A percentile compares a stretch with the other conserved stretches of the same genome.
Conservation (phyloP, 2,113 vertebrate genomes). For the Python bivittatus region DNA sequence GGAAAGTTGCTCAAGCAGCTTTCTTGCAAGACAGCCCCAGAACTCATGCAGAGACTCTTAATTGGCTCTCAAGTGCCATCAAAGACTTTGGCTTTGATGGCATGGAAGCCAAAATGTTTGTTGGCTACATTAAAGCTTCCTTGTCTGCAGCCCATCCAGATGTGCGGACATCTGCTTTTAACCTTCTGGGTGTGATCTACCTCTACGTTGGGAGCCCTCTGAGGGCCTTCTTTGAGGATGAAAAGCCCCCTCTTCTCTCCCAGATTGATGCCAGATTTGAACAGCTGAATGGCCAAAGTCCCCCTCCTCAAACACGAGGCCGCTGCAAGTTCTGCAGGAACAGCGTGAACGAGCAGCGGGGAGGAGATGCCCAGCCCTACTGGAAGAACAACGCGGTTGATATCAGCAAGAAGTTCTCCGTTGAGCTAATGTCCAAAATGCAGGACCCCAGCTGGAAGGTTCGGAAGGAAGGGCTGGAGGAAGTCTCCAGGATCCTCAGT, state of each 20-base stretch:
- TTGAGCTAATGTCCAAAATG: conserved; percentile 85
- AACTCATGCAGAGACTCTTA: conserved; percentile 79
- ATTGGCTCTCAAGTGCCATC: conserved; percentile 80
- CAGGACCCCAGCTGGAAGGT: conserved; percentile 88
- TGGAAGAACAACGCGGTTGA: conserved; percentile 78
- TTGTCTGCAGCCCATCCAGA: conserved; percentile 85
- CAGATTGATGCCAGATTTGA: conserved; percentile 88
- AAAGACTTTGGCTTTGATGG: conserved; percentile 83
- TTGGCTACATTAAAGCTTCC: conserved; percentile 86
- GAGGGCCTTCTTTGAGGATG: conserved; percentile 87
- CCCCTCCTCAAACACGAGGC: conserved; percentile 75
- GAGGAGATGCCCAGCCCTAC: conserved; percentile 75
- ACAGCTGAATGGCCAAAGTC: conserved; percentile 85
- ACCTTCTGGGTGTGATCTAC: conserved; percentile 86
- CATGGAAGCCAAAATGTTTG: conserved; percentile 86
- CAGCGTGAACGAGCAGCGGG: conserved; percentile 69
- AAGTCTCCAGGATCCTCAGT: conserved; percentile 79
- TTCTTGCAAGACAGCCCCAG: conserved; percentile 83
- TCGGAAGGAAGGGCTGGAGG: conserved; percentile 87
- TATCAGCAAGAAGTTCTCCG: conserved; percentile 85
- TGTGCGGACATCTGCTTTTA: conserved; percentile 83
- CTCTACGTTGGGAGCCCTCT: conserved; percentile 87
- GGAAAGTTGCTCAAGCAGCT: conserved; percentile 75
- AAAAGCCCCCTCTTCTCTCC: conserved; percentile 83
- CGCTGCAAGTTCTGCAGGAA: conserved; percentile 66